Evolutionary conservation across 2,113 vertebrate species (phyloP).

Genomic region (Sceloporus undulatus): DNA sequence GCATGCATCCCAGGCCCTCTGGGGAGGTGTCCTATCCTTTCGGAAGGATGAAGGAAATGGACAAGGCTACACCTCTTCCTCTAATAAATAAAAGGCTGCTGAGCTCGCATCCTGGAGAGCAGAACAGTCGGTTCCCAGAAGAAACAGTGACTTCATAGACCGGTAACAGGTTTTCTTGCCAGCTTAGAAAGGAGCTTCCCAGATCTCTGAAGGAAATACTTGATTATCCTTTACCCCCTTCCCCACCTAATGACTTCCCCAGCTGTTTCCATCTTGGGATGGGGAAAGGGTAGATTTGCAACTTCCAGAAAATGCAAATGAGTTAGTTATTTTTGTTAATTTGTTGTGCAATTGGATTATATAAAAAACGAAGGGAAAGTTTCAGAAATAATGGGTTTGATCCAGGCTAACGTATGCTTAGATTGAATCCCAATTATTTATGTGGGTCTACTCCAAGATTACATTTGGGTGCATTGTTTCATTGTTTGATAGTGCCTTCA

Average conservation of each 20-base stretch:
- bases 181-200: constrained; percentile 68
- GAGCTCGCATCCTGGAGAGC: constrained; percentile 73
- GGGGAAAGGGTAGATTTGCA: rapidly evolving
- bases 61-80: constrained; percentile 76
- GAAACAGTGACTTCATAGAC: constrained; percentile 74
- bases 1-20: constrained; percentile 64
- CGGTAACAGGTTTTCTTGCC: constrained; percentile 60
- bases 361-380: background rate
- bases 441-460: background rate
- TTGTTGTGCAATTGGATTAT: background rate
- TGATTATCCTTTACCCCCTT: constrained; percentile 7
- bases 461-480: background rate
- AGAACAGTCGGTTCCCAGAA: constrained; percentile 70
- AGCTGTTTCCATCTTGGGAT: constrained; percentile 47
- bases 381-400: background rate
- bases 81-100: constrained; percentile 72
- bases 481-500: background rate
- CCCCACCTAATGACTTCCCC: constrained; percentile 51
- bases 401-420: background rate
- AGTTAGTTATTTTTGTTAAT: too few species aligned
- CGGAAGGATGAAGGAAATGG: constrained; percentile 77
- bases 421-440: background rate
- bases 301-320: background rate
- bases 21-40: constrained; percentile 70
- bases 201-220: constrained; percentile 56